A percentile compares a stretch with the other conserved stretches of the same genome.
Evolutionary conservation across 2,113 vertebrate genomes (phyloP).

Genomic region (Halcyon malimbica): DNA sequence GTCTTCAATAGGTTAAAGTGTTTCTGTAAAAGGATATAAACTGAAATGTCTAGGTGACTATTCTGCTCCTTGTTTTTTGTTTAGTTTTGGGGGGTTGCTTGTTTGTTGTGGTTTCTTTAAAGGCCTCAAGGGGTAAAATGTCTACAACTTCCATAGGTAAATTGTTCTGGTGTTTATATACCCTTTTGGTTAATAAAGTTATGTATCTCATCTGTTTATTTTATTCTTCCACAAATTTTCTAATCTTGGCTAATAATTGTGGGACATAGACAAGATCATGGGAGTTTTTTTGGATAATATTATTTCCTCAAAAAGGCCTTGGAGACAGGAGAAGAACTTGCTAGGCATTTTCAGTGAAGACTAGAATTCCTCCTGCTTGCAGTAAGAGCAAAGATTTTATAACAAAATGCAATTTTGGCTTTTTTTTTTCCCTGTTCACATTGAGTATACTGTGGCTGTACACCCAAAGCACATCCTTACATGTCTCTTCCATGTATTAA

Average conservation of each 20-base stretch:
- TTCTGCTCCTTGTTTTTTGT: neutral
- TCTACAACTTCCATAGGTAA: neutral
- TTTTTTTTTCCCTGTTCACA: accelerated
- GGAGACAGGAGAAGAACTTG: neutral
- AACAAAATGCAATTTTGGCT: neutral
- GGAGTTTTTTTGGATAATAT: neutral
- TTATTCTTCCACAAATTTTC: neutral
- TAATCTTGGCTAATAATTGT: neutral
- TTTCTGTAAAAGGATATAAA: neutral
- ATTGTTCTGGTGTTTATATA: neutral
- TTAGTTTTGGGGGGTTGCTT: neutral
- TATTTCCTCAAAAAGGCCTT: neutral
- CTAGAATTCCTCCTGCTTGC: neutral
- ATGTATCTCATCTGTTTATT: neutral
- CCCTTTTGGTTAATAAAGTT: neutral
- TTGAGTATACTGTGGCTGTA: neutral
- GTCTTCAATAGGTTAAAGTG: neutral
- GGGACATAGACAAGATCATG: accelerated
- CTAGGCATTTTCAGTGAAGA: neutral
- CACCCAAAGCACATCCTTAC: neutral
- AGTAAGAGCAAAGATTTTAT: neutral
- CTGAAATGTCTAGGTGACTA: accelerated
- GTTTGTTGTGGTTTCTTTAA: neutral
- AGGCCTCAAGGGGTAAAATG: neutral
- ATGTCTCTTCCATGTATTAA: neutral